Evolutionary conservation across 2,888 invertebrate genomes (phyloP), one percentile per base, ranked within the genome.

Genomic region (Lamproptera curius): DNA sequence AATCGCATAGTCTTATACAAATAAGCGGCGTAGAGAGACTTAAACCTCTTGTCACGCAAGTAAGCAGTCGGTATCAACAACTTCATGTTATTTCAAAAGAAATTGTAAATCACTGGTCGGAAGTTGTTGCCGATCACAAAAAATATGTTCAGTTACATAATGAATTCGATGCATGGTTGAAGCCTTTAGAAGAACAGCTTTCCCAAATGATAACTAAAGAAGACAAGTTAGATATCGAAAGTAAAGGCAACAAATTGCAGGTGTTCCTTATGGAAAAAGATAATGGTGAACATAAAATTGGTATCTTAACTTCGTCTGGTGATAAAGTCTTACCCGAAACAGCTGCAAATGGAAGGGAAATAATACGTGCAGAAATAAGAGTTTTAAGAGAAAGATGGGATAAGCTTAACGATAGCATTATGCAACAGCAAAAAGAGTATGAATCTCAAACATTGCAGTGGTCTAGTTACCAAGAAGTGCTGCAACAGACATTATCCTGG

Each of bases 281-380:
- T 58, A 94, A 95, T 67, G 96, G 95, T 1, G 93, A 95, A 61
- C 92, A 93, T 61, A 92, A 94, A 60, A 88, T 98, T 23, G 90
- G 91, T 44, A 90, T 92, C 31, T 78, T 97, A 13, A 92, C 93
- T 10, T 89, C 92, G 2, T 90, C 94, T 0, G 96, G 96, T 1
- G 98, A 98, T 67, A 93, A 94, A 71, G 91, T 98, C n/a, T 90
- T 97, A 52, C 95, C 97, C 0, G 96, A 97, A 74, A 98, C 97
- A 1, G 95, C 97, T 8, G 94, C 97, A 0, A 92, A 93, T 59
- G 98, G 98, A 0, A 91, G 98, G 53, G 98, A 98, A 74, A 91
- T 90, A 43, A 93, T 98, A 46, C 91, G 98, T n/a, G 92, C 93
- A 56, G 95, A 97, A 71, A 84, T 97, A 48, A 90, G 96, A 63